phyloP scores from a whole-genome alignment of 2,888 invertebrate species.

The Tryphoninae sp. region DNA sequence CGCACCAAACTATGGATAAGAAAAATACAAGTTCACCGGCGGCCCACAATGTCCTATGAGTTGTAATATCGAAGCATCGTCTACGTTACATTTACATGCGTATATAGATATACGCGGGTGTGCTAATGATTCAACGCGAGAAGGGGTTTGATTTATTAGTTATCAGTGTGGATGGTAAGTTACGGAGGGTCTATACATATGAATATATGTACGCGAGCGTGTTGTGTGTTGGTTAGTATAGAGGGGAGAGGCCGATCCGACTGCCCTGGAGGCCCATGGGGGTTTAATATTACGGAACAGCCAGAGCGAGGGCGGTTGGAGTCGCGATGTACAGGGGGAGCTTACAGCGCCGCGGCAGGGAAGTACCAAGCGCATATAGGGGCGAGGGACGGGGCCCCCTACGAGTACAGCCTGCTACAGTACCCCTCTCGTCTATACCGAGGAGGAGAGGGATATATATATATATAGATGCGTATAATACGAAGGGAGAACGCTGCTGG shows the following conservation, averaged over 20 bases:
- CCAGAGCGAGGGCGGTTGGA: constrained; percentile 64
- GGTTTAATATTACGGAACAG: constrained; percentile 61
- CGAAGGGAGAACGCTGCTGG: constrained; percentile 65
- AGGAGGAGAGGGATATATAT: neutral
- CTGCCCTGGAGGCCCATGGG: constrained; percentile 61
- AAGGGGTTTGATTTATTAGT: constrained; percentile 60
- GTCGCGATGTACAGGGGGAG: constrained; percentile 68
- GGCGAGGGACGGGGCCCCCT: constrained; percentile 55
- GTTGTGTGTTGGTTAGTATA: neutral
- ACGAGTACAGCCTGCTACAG: constrained; percentile 50
- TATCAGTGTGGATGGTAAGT: constrained; percentile 68
- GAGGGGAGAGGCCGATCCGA: constrained; percentile 61
- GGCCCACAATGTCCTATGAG: constrained; percentile 6
- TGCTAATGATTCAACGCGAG: constrained; percentile 53
- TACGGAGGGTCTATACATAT: constrained; percentile 62
- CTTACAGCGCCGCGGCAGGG: constrained; percentile 63
- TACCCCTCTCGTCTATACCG: neutral
- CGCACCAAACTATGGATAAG: neutral
- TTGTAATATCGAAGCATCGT: constrained; percentile 16
- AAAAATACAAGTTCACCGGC: neutral
- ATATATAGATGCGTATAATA: constrained; percentile 9
- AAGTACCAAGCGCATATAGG: constrained; percentile 45
- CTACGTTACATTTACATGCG: constrained; percentile 21
- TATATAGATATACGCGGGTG: constrained; percentile 12
- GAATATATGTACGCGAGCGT: constrained; percentile 36